Evolutionary conservation across 2,797 vertebrate species (phyloP).

Genomic region (Sebastolobus alascanus): DNA sequence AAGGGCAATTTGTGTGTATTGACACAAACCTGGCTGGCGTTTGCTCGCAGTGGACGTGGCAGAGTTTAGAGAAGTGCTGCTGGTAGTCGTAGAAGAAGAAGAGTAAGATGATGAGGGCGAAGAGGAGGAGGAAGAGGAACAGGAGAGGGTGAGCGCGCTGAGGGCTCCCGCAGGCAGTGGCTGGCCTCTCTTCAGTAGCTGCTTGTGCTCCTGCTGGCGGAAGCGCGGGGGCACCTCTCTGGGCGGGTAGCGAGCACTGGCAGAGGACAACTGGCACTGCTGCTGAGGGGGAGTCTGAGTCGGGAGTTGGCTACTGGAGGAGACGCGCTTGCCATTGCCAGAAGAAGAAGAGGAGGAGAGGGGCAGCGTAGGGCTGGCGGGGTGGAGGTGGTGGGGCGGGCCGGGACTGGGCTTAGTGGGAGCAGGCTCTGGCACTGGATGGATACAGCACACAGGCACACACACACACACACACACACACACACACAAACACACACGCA

Average conservation of each 20-base stretch:
- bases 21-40: constrained; percentile 83
- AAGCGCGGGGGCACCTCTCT: constrained; percentile 97
- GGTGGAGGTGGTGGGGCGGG: constrained; percentile 86
- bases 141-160: constrained; percentile 65
- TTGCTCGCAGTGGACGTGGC: constrained; percentile 83
- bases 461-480: constrained; percentile 53
- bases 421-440: constrained; percentile 94
- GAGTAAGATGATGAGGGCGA: constrained; percentile 61
- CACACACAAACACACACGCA: constrained; percentile 23
- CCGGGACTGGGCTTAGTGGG: constrained; percentile 91
- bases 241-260: constrained; percentile 93
- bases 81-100: constrained; percentile 68
- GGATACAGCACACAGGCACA: constrained; percentile 67
- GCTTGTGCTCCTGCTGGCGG: constrained; percentile 98
- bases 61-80: constrained; percentile 68
- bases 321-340: constrained; percentile 85
- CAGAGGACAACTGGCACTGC: constrained; percentile 83
- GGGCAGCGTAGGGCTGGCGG: constrained; percentile 90
- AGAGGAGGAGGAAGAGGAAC: constrained; percentile 63
- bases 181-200: constrained; percentile 96
- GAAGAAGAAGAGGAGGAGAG: constrained; percentile 90
- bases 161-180: constrained; percentile 91
- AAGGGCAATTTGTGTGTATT: background rate
- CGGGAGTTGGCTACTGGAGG: constrained; percentile 85
- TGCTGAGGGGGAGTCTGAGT: constrained; percentile 76